Evolutionary conservation across 30 jellyfish, hydroid and myxozoan genomes (phyloP).

Genomic region (Turritopsis dohrnii): DNA sequence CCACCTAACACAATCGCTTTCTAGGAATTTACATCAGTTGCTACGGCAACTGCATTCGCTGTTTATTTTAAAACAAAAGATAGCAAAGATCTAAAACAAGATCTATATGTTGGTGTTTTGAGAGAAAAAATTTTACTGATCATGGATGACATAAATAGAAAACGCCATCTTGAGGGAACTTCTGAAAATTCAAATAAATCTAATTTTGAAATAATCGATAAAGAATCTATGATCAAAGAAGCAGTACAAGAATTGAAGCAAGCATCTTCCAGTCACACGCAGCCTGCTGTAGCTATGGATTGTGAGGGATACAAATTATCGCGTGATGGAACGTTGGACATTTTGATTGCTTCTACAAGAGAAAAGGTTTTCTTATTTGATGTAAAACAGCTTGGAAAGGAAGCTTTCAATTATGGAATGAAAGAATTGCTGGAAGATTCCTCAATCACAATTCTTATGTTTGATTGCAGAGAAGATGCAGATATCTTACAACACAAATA

Average conservation of each 20-base stretch:
- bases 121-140: not conserved
- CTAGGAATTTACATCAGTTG: not conserved
- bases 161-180: not conserved
- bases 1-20: not conserved
- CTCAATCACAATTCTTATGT: not conserved
- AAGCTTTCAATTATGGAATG: not conserved
- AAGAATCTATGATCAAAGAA: not conserved
- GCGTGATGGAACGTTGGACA: not conserved
- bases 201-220: not conserved
- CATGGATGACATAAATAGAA: not conserved
- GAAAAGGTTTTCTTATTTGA: not conserved
- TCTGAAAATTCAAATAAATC: not conserved
- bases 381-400: not conserved
- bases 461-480: not conserved
- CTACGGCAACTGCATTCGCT: too few species aligned
- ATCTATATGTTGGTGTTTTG: too few species aligned
- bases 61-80: not conserved
- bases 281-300: not conserved
- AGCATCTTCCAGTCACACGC: not conserved
- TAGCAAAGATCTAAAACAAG: not conserved
- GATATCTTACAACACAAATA: not conserved
- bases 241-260: not conserved
- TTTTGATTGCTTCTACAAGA: not conserved
- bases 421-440: not conserved
- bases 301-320: not conserved